These are phyloP conservation scores for Caenorhabditis imperialis DNA, from an alignment of 2,888 invertebrate genomes.

Conservation along the genomic window DNA sequence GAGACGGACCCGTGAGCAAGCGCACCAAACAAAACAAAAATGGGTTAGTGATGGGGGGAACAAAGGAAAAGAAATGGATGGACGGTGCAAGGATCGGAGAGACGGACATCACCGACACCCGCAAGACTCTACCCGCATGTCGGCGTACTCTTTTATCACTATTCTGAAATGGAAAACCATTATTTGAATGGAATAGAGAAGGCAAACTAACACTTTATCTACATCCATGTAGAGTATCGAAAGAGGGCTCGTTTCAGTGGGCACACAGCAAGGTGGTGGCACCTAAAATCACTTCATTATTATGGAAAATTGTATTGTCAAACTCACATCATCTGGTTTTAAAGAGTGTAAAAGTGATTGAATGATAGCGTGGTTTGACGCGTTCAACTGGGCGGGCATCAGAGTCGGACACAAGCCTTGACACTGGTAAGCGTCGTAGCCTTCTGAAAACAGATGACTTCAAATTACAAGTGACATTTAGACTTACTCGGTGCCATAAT, in stretches of 20 bases:
- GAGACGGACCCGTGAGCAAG: constrained; percentile 27
- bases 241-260: constrained; percentile 92
- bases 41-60: constrained; percentile 1
- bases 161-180: constrained; percentile 87
- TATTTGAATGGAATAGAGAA: background rate
- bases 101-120: constrained; percentile 83
- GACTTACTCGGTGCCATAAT: constrained; percentile 75
- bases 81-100: constrained; percentile 6
- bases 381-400: constrained; percentile 91
- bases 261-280: constrained; percentile 97
- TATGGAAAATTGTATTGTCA: constrained; percentile 27
- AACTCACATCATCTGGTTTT: constrained; percentile 82
- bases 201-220: constrained; percentile 59
- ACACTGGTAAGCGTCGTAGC: constrained; percentile 91
- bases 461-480: background rate
- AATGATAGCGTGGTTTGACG: constrained; percentile 98
- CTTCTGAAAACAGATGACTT: constrained; percentile 62
- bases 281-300: constrained; percentile 82
- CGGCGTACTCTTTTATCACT: constrained; percentile 94
- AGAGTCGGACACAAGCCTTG: constrained; percentile 95
- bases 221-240: constrained; percentile 94
- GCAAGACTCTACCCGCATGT: constrained; percentile 97
- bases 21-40: constrained; percentile 19
- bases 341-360: constrained; percentile 95
- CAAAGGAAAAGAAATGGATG: constrained; percentile 23